Percentiles rank a stretch among this genome's conserved stretches.
Evolutionary conservation across 2,797 vertebrate species (phyloP).

Genomic region (Schizothorax lantsangensis): DNA sequence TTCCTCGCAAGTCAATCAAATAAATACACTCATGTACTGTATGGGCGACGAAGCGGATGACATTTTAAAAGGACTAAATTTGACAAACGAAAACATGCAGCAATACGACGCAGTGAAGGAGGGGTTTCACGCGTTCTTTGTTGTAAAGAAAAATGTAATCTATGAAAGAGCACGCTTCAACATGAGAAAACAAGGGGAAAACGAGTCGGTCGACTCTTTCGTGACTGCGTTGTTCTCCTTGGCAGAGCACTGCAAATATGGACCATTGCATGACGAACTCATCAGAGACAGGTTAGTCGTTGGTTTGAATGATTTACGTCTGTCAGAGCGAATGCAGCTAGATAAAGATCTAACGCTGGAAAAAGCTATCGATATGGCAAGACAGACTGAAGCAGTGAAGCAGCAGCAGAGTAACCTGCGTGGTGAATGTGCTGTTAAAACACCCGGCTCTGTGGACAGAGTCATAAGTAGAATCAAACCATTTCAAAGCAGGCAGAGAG

Average conservation of each 20-base stretch:
- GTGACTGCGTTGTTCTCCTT: conserved; percentile 44
- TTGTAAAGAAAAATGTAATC: conserved; percentile 29
- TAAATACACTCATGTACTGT: conserved; percentile 49
- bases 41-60: conserved; percentile 41
- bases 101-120: not conserved
- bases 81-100: not conserved
- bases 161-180: conserved; percentile 46
- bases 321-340: conserved; percentile 51
- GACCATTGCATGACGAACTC: conserved; percentile 4
- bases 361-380: conserved; percentile 38
- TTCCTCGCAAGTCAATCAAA: conserved; percentile 36
- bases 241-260: conserved; percentile 49
- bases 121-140: conserved; percentile 8
- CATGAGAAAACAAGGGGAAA: conserved; percentile 25
- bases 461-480: not conserved
- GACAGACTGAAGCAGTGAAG: conserved; percentile 44
- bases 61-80: conserved; percentile 30
- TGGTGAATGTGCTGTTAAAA: not conserved
- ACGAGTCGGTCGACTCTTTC: conserved; percentile 44
- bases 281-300: conserved; percentile 47
- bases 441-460: not conserved
- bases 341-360: not conserved
- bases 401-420: not conserved
- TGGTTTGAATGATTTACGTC: not conserved
- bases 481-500: conserved; percentile 5